Percentiles rank a stretch among this genome's conserved stretches.
These are phyloP conservation scores for Apotomis capreana DNA, from an alignment of 2,888 invertebrate genomes.

Conservation along the genomic window DNA sequence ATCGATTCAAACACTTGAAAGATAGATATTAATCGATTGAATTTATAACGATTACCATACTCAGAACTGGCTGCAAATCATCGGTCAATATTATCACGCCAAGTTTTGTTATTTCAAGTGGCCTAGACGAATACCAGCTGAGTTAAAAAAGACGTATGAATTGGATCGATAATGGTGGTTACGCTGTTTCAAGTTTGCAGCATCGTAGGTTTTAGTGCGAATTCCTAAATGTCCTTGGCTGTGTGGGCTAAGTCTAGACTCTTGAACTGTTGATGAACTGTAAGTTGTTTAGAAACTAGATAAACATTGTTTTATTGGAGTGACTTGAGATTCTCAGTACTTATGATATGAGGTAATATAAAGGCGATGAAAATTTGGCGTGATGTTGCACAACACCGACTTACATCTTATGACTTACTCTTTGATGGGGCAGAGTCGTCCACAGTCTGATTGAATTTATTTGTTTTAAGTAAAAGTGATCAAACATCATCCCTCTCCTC, in stretches of 20 bases:
- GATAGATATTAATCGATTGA: slow-evolving; percentile 64
- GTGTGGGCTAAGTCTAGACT: slow-evolving; percentile 27
- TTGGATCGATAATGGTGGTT: background rate
- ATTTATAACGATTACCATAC: slow-evolving; percentile 65
- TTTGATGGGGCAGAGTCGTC: too few species aligned
- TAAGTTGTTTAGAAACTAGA: slow-evolving; percentile 7
- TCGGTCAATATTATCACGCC: slow-evolving; percentile 30
- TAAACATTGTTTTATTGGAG: slow-evolving; percentile 5
- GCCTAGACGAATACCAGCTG: slow-evolving; percentile 9
- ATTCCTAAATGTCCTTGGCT: slow-evolving; percentile 22
- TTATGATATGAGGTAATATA: background rate
- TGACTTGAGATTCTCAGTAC: slow-evolving; percentile 11
- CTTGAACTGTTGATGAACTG: slow-evolving; percentile 29
- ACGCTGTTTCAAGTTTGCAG: background rate
- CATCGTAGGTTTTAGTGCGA: slow-evolving; percentile 18
- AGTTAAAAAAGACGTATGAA: background rate
- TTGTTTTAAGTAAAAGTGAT: too few species aligned
- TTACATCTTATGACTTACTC: too few species aligned
- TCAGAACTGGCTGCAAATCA: slow-evolving; percentile 47
- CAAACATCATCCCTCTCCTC: too few species aligned
- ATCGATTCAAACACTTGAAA: slow-evolving; percentile 52
- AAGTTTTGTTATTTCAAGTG: slow-evolving; percentile 35
- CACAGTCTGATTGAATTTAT: too few species aligned
- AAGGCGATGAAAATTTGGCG: background rate
- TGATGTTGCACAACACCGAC: too few species aligned